Percentiles rank a stretch among this genome's conserved stretches.
Evolutionary conservation across 2,113 vertebrate species (phyloP).

Genomic region (Atractosteus spatula): DNA sequence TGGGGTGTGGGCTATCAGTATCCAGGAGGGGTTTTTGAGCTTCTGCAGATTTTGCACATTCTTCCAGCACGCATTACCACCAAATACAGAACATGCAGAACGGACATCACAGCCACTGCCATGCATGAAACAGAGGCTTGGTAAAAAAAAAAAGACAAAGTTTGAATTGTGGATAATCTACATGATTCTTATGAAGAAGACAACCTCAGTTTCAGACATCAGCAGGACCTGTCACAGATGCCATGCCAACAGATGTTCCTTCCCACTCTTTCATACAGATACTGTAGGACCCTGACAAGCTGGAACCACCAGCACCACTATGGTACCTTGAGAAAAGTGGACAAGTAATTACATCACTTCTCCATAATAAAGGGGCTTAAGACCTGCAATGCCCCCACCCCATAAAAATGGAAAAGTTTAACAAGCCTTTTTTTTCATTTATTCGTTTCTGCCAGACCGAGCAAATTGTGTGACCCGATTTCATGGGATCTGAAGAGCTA

Average conservation of each 20-base stretch:
- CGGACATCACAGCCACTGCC: too few species aligned
- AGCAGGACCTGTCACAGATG: too few species aligned
- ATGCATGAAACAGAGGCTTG: too few species aligned
- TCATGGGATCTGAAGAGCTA: background rate
- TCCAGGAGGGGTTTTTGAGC: constrained; percentile 6
- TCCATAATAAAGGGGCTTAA: too few species aligned
- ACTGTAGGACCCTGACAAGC: too few species aligned
- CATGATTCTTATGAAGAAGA: background rate
- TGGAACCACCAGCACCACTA: too few species aligned
- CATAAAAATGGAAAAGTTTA: background rate
- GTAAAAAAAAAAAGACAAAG: too few species aligned
- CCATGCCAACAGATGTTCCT: too few species aligned
- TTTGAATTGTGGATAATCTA: constrained; percentile 25
- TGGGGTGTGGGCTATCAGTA: background rate
- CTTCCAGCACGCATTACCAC: constrained; percentile 14
- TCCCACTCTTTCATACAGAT: too few species aligned
- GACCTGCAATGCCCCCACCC: background rate
- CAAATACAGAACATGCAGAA: constrained; percentile 9
- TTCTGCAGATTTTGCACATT: background rate
- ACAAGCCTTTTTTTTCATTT: background rate
- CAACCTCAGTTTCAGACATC: too few species aligned
- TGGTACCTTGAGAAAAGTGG: too few species aligned
- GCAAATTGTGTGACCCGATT: background rate
- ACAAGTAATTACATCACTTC: too few species aligned
- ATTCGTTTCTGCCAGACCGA: background rate